These are phyloP conservation scores for Oscheius myriophilus DNA, from an alignment of 2,888 invertebrate species.

Conservation along the genomic window DNA sequence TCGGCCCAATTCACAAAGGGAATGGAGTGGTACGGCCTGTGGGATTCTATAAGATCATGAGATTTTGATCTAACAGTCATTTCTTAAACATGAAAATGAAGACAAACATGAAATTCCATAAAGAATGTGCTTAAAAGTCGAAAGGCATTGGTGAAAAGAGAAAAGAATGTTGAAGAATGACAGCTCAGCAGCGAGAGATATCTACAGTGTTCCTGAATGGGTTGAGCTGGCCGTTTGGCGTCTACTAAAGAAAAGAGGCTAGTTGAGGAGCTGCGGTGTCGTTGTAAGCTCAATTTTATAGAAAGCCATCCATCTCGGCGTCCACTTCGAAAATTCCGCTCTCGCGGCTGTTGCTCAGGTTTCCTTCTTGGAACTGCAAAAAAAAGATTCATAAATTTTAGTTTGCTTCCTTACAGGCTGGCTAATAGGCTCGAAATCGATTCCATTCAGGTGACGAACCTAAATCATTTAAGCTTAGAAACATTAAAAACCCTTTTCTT, in stretches of 20 bases:
- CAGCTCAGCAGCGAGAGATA: slow-evolving; percentile 12
- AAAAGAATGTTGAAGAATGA: background rate
- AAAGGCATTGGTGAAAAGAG: background rate
- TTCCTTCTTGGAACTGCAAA: slow-evolving; percentile 21
- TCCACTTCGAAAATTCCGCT: slow-evolving; percentile 48
- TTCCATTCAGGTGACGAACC: slow-evolving; percentile 19
- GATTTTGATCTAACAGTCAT: too few relatives aligned
- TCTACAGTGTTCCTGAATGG: slow-evolving; percentile 15
- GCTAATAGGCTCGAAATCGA: slow-evolving; percentile 16
- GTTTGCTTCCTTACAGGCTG: background rate
- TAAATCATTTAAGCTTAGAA: background rate
- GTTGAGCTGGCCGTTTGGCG: background rate
- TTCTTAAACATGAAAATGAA: too few relatives aligned
- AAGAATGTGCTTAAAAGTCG: background rate
- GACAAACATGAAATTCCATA: too few relatives aligned
- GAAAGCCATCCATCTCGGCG: slow-evolving; percentile 45
- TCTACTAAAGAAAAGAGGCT: too few relatives aligned
- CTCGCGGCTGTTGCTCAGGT: slow-evolving; percentile 8
- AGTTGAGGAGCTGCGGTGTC: background rate
- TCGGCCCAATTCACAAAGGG: too few relatives aligned
- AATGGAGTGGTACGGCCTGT: too few relatives aligned
- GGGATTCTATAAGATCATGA: too few relatives aligned
- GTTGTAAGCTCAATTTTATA: background rate
- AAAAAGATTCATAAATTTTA: background rate
- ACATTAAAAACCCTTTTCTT: too few relatives aligned